Evolutionary conservation across 2,797 vertebrate species (phyloP), one percentile per base, ranked within the genome.

Genomic region (Notamacropus eugenii): DNA sequence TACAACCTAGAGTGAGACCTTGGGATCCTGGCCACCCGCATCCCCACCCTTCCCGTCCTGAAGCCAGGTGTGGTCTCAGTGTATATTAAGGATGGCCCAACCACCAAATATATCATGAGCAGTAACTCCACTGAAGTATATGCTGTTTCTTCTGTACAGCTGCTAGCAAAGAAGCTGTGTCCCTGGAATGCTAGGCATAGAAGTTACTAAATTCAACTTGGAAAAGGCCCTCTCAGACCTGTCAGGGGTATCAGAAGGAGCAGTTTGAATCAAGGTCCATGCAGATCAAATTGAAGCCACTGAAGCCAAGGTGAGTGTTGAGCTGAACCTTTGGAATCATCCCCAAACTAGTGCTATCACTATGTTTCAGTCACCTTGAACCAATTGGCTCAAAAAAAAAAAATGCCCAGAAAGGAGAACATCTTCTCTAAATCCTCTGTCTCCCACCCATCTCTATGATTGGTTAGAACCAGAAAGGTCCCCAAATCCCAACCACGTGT

Each of bases 1-100:
- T 55, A 99, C 99, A 95, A 99, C 99, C 0, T 98, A 99, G 96
- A 99, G 99, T 0, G 99, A 99, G 14, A 98, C 98, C 16, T 99
- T 99, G 99, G 99, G 57, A 99, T 99, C 98, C 99, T 99, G 40
- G 99, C 99, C 0, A 98, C 99, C 62, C 99, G 99, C 0, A 99
- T 99, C 0, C 99, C 99, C 95, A 99, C 99, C 0, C 98, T 99
- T 96, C 99, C 99, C 98, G 99, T 99, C 91, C 99, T 99, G 95
- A 98, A 99, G 93, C 99, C 99, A 0, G 99, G 99, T 0, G 97
- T 99, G 0, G 99, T 99, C 93, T 99, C 99, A 0, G 99, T 99
- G 92, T 98, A 99, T 0, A 98, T 94, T 0, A 99, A 99, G 0
- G 99, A 99, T 0, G 99, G 99, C 54, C 98, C 99, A 0, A 90